phyloP scores from a whole-genome alignment of 1,140 invertebrate genomes.

The Heliconius congener region DNA sequence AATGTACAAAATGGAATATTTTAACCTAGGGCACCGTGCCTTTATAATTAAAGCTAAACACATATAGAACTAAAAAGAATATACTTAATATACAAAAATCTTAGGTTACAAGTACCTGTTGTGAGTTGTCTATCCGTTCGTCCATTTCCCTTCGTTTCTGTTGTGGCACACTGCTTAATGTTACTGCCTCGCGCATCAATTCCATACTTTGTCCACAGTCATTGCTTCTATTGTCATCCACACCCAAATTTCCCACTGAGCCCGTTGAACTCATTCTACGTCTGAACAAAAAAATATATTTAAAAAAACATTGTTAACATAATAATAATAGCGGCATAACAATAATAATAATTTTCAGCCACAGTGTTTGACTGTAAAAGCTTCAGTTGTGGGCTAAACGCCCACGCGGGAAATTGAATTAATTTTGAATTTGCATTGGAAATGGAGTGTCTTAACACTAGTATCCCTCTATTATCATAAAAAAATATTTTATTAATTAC shows the following conservation, averaged over 20 bases:
- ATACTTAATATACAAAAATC: neutral
- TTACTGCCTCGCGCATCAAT: slow-evolving; percentile 55
- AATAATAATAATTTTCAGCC: no score
- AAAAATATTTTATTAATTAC: no score
- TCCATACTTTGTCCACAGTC: slow-evolving; percentile 49
- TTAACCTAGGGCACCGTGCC: no score
- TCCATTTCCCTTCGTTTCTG: slow-evolving; percentile 61
- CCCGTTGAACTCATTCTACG: slow-evolving; percentile 88
- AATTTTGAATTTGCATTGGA: neutral
- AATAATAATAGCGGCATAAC: no score
- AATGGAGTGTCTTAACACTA: no score
- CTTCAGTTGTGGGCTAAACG: no score
- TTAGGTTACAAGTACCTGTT: slow-evolving; percentile 48
- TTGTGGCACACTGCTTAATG: slow-evolving; percentile 67
- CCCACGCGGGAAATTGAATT: neutral
- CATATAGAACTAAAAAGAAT: no score
- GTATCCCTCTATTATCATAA: no score
- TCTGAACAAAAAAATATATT: slow-evolving; percentile 52
- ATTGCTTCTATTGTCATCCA: slow-evolving; percentile 69
- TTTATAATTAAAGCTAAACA: no score
- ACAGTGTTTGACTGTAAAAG: no score
- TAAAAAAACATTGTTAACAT: neutral
- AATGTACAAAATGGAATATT: no score
- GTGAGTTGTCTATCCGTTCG: slow-evolving; percentile 55
- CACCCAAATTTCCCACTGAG: slow-evolving; percentile 82